Percentiles rank a stretch among this genome's conserved stretches.
Evolutionary conservation across 2,888 invertebrate genomes (phyloP).

Genomic region (Diaperis boleti): DNA sequence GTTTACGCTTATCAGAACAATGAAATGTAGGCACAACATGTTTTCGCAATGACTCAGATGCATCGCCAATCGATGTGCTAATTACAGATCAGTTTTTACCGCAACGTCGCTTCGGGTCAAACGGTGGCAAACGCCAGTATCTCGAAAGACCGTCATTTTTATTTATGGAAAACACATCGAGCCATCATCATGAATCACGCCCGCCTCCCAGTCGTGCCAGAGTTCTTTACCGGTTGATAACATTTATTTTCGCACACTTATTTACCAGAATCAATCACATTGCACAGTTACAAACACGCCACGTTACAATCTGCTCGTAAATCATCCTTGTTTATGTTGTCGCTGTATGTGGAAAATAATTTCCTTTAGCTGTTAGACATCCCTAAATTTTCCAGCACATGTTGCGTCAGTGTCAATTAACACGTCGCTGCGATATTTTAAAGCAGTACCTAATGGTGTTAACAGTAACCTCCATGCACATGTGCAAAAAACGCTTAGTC

Average conservation of each 20-base stretch:
- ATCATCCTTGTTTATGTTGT: slow-evolving; percentile 15
- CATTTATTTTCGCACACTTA: not conserved
- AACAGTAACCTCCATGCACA: slow-evolving; percentile 35
- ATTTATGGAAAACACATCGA: slow-evolving; percentile 25
- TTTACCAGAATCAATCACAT: not conserved
- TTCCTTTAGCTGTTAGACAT: slow-evolving; percentile 6
- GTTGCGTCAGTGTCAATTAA: slow-evolving; percentile 35
- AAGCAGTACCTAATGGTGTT: slow-evolving; percentile 32
- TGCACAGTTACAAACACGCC: not conserved
- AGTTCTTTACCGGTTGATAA: not conserved
- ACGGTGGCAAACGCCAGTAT: slow-evolving; percentile 5
- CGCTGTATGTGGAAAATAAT: slow-evolving; percentile 16
- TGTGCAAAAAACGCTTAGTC: slow-evolving; percentile 35
- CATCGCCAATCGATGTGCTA: too few species aligned
- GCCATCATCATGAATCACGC: slow-evolving; percentile 5
- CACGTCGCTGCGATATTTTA: slow-evolving; percentile 23
- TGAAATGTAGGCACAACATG: too few species aligned
- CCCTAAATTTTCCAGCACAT: slow-evolving; percentile 33
- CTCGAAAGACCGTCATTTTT: slow-evolving; percentile 17
- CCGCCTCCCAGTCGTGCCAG: not conserved
- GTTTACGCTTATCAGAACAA: too few species aligned
- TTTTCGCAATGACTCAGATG: too few species aligned
- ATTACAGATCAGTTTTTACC: too few species aligned
- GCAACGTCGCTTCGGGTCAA: too few species aligned
- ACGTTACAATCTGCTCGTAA: slow-evolving; percentile 11